phyloP scores from a whole-genome alignment of 2,797 vertebrate genomes.

The Parambassis ranga region DNA sequence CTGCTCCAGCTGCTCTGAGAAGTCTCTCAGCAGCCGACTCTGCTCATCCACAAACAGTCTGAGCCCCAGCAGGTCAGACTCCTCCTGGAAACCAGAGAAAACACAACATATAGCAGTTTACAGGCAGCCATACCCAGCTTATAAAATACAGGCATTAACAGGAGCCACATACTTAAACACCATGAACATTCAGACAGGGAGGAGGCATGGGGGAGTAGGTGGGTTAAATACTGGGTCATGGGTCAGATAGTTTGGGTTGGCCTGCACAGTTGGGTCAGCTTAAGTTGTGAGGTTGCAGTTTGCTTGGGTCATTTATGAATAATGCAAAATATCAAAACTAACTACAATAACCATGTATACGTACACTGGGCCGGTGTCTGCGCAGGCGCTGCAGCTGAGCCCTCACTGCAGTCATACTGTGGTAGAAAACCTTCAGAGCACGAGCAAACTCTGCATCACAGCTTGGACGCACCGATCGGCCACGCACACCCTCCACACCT shows the following conservation, averaged over 20 bases:
- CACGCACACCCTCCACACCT: slow-evolving; percentile 59
- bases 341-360: slow-evolving; percentile 26
- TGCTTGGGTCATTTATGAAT: too few species aligned
- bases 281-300: too few species aligned
- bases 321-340: neutral
- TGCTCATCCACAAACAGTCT: slow-evolving; percentile 83
- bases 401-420: slow-evolving; percentile 84
- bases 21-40: slow-evolving; percentile 80
- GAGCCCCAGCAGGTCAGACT: slow-evolving; percentile 81
- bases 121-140: neutral
- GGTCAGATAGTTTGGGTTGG: too few species aligned
- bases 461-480: slow-evolving; percentile 67
- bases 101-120: neutral
- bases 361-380: slow-evolving; percentile 81
- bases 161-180: too few species aligned
- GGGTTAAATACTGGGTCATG: too few species aligned
- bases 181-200: too few species aligned
- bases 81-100: slow-evolving; percentile 78
- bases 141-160: neutral
- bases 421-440: slow-evolving; percentile 89
- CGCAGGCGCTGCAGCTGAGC: slow-evolving; percentile 83
- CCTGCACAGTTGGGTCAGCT: too few species aligned
- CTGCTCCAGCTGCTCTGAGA: slow-evolving; percentile 85
- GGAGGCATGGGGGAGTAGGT: too few species aligned
- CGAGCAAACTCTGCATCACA: slow-evolving; percentile 86